These are phyloP conservation scores for Scortum barcoo DNA, from an alignment of 2,113 vertebrate species.

Conservation along the genomic window DNA sequence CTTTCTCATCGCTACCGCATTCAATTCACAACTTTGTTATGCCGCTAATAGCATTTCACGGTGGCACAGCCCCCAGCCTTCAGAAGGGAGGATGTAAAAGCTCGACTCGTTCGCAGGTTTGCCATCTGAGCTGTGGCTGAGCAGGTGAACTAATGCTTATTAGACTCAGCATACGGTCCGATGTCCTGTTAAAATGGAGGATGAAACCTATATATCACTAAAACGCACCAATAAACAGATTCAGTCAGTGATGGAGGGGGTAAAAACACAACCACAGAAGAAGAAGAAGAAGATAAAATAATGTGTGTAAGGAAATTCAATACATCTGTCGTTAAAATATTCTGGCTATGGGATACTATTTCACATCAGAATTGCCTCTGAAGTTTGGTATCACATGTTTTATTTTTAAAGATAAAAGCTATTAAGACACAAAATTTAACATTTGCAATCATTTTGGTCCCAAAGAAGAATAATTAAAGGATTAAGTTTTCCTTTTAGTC, in stretches of 20 bases:
- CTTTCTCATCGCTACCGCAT: constrained; percentile 42
- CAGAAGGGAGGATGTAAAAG: constrained; percentile 19
- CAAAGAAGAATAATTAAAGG: no score
- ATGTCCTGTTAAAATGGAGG: background rate
- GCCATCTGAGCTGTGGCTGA: background rate
- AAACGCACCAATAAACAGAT: background rate
- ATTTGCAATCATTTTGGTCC: no score
- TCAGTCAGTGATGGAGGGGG: background rate
- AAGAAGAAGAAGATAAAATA: background rate
- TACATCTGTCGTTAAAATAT: no score
- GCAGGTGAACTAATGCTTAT: constrained; percentile 31
- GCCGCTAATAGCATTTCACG: constrained; percentile 58
- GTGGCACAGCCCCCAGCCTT: constrained; percentile 32
- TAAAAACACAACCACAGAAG: background rate
- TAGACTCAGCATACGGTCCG: background rate
- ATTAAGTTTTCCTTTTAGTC: no score
- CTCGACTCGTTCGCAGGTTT: constrained; percentile 16
- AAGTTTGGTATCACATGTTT: no score
- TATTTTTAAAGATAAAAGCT: no score
- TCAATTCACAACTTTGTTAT: constrained; percentile 59
- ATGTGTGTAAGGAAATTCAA: background rate
- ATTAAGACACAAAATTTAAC: no score
- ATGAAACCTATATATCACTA: background rate
- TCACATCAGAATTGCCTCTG: background rate
- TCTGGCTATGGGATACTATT: no score